Conservation (phyloP, 2,888 invertebrate species). For the Siphonodentalium dalli region DNA sequence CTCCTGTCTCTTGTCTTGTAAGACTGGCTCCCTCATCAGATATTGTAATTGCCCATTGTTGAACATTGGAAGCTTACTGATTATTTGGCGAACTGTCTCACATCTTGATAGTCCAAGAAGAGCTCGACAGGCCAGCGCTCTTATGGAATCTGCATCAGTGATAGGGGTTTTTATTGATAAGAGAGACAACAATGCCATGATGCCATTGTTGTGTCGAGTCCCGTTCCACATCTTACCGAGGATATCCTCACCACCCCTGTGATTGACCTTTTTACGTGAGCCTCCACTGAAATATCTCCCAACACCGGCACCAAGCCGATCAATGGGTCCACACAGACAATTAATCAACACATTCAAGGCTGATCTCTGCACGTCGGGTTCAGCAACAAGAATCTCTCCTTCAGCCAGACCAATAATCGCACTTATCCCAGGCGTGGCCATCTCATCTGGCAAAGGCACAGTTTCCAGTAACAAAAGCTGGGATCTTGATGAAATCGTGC, state of each 20-base stretch:
- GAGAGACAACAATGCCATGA: slow-evolving; percentile 88
- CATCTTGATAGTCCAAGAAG: slow-evolving; percentile 92
- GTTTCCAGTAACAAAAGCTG: slow-evolving; percentile 66
- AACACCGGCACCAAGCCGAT: slow-evolving; percentile 64
- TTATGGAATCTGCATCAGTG: slow-evolving; percentile 93
- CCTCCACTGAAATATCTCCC: slow-evolving; percentile 53
- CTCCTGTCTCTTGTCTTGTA: slow-evolving; percentile 94
- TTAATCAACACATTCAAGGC: slow-evolving; percentile 90
- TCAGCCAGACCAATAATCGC: slow-evolving; percentile 87
- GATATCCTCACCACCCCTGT: slow-evolving; percentile 75
- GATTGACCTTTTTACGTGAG: slow-evolving; percentile 52
- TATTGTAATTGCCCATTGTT: slow-evolving; percentile 91
- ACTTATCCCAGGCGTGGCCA: slow-evolving; percentile 67
- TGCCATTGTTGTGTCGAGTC: slow-evolving; percentile 91
- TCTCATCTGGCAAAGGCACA: slow-evolving; percentile 71
- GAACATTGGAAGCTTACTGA: slow-evolving; percentile 92
- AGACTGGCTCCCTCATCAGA: slow-evolving; percentile 94
- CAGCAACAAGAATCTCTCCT: slow-evolving; percentile 87
- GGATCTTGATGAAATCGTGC: slow-evolving; percentile 86
- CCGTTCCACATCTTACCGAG: slow-evolving; percentile 94
- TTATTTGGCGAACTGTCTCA: slow-evolving; percentile 89
- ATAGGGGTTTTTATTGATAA: slow-evolving; percentile 93
- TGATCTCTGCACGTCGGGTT: slow-evolving; percentile 90
- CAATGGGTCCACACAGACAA: slow-evolving; percentile 90
- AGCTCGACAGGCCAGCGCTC: slow-evolving; percentile 88